Base-by-base conservation (phyloP, 1,140 invertebrate species). In the Micrasema longulum region DNA sequence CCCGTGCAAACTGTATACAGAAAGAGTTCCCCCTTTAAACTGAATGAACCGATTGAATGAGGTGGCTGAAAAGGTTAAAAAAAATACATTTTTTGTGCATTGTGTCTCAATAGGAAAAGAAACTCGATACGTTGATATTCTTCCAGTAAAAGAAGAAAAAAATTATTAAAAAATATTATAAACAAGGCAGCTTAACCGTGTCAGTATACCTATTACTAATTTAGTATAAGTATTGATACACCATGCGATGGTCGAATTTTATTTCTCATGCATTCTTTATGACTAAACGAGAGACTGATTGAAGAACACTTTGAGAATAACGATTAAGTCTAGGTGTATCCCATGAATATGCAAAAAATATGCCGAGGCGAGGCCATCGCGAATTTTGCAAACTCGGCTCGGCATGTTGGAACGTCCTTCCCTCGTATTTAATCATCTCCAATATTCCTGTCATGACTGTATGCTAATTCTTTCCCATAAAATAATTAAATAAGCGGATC, bases 401-500 rank as follows among this genome's bases (percentile, higher is more conserved):
- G 16, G 1, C 14, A 4, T 10, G 16, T 14, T 2, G 47, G 47
- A 10, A 41, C 55, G 16, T 60, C 55, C 35, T 52, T 60, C 36
- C 36, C 36, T 60, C 14, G 35, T 12, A 38, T 60, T 60, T 60
- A 60, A 60, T 41, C 55, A 60, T 60, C 36, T 11, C 35, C 55
- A 41, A 60, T 60, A 60, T 60, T 60, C 55, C 55, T 60, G 55
- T 60, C 55, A 60, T 60, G 55, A 43, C 36, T 41, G 35, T 60
- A 60, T 60, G 55, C 55, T 23, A 60, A 60, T 60, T 60, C 55
- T 38, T 60, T 22, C 22, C 55, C 55, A 41, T 18, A 60, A 60
- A 60, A 41, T 60, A 38, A 60, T 60, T 60, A 60, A 60, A 60
- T 60, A 41, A 38, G 36, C 55, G 26, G 23, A 55, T 31, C n/a